Evolutionary conservation across 1,140 invertebrate species (phyloP).

Genomic region (Microvelia longipes): DNA sequence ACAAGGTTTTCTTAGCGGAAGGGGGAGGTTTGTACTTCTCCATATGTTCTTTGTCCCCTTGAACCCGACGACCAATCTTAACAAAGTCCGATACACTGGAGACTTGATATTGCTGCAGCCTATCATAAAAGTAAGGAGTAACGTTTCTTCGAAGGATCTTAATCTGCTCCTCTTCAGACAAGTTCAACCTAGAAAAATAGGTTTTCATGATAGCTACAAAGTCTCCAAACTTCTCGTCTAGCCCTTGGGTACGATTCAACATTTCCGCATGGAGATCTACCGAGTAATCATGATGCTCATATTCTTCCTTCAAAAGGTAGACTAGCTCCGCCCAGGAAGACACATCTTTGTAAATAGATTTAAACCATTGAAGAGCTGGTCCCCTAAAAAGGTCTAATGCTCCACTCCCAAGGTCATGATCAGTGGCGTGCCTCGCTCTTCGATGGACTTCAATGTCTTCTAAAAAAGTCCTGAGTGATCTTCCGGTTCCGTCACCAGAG

Average conservation of each 20-base stretch:
- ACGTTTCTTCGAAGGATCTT: not conserved
- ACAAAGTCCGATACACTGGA: not conserved
- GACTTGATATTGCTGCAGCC: not conserved
- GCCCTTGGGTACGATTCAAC: not conserved
- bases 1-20: not conserved
- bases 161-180: not conserved
- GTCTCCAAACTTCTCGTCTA: not conserved
- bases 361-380: not conserved
- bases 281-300: not conserved
- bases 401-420: not conserved
- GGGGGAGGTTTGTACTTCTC: not conserved
- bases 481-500: not conserved
- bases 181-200: not conserved
- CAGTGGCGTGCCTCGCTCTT: not conserved
- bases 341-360: not conserved
- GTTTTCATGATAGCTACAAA: not conserved
- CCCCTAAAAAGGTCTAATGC: not conserved
- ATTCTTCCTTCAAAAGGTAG: not conserved
- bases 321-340: not conserved
- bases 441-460: not conserved
- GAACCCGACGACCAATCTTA: not conserved
- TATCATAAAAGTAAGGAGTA: not conserved
- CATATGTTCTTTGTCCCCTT: not conserved
- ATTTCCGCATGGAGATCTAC: not conserved
- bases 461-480: not conserved